These are phyloP conservation scores for Lacanobia oleracea DNA, from an alignment of 2,888 invertebrate genomes.

Conservation along the genomic window DNA sequence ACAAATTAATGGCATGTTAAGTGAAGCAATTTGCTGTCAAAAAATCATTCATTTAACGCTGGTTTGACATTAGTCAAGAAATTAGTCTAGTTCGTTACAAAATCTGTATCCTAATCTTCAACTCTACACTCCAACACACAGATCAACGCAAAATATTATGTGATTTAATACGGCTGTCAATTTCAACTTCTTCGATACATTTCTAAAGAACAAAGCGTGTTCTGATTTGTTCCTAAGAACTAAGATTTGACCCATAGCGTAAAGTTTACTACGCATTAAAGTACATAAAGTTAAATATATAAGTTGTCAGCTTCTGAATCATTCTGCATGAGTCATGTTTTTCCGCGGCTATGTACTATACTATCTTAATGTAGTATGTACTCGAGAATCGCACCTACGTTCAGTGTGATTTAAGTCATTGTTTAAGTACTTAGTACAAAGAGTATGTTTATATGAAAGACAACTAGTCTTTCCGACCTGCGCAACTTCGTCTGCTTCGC, in stretches of 20 bases:
- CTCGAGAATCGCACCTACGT: constrained; percentile 25
- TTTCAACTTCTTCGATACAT: not conserved
- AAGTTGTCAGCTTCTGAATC: constrained; percentile 66
- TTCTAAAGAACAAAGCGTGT: too few species aligned
- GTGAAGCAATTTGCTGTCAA: too few species aligned
- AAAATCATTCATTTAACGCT: too few species aligned
- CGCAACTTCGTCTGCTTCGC: too few species aligned
- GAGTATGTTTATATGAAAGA: not conserved
- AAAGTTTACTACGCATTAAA: constrained; percentile 32
- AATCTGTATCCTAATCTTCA: too few species aligned
- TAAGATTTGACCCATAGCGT: constrained; percentile 5
- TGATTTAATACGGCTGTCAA: not conserved
- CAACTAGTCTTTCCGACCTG: too few species aligned
- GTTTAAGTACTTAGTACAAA: constrained; percentile 37
- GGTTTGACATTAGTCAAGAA: too few species aligned
- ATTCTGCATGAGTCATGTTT: constrained; percentile 56
- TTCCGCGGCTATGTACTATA: constrained; percentile 37
- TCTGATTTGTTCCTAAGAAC: not conserved
- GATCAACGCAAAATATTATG: not conserved
- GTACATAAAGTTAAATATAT: constrained; percentile 67
- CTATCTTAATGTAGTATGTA: constrained; percentile 22
- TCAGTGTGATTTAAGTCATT: constrained; percentile 53
- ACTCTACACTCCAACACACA: too few species aligned
- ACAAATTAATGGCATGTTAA: too few species aligned
- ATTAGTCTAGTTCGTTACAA: too few species aligned